Base-by-base conservation (phyloP, 1,140 invertebrate species). In the Kradibia gibbosae region DNA sequence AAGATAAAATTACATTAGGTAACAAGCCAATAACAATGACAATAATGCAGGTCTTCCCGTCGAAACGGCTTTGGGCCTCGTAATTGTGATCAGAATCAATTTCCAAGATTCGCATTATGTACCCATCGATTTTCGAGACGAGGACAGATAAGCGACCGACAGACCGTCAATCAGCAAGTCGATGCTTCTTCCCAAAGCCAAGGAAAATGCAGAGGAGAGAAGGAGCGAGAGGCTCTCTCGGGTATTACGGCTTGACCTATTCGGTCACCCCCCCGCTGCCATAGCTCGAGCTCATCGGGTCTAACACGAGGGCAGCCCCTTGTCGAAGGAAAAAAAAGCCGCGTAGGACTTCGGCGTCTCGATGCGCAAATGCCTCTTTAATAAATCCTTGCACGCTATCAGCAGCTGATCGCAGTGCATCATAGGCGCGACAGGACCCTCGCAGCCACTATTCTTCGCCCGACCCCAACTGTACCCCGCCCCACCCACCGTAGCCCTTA, bases 391-490 rank as follows among this genome's bases (percentile, higher is more conserved):
- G 72, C 72, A 48, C 83, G 86, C 85, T 88, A 89, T 90, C 88
- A 89, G 86, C 88, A 88, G 87, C 85, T 86, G 87, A 90, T 90
- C 86, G 87, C 87, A 78, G 88, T 90, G 85, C 85, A 85, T 90
- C 89, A 89, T 88, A 85, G 34, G 71, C 53, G 25, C 89, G 89
- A 90, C 88, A 88, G 86, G 85, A 85, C 87, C 87, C 86, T 87
- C 85, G 85, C 85, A 71, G 83, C 84, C 62, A 53, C 62, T 85
- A 60, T 82, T 80, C 84, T 84, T 71, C 82, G 83, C 55, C 79
- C 84, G 78, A 72, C 85, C 83, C 79, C 84, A n/a, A n/a, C n/a
- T n/a, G n/a, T n/a, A n/a, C 17, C 0, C 83, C 82, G 34, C 34
- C 53, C 22, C 34, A 53, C 53, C 50, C 34, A 13, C 42, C 42